A percentile compares a stretch with the other conserved stretches of the same genome.
Evolutionary conservation across 2,113 vertebrate species (phyloP).

Genomic region (Athene cunicularia): DNA sequence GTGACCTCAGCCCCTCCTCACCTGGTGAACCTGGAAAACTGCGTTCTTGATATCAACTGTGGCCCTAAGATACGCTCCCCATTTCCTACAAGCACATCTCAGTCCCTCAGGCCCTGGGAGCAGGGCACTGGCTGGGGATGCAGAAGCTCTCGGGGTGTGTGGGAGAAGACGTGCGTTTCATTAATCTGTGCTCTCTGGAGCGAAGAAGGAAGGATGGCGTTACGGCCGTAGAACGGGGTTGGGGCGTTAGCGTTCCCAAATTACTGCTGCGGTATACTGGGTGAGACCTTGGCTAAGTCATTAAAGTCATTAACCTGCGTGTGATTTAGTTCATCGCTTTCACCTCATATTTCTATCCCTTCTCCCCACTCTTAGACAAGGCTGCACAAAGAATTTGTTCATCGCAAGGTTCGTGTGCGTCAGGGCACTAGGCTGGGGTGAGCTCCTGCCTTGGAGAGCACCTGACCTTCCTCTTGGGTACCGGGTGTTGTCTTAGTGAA

Average conservation of each 20-base stretch:
- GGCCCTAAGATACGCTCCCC: neutral
- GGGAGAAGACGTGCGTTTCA: neutral
- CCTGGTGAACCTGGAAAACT: rapidly evolving
- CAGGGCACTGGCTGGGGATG: neutral
- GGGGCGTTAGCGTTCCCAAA: neutral
- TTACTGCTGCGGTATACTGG: neutral
- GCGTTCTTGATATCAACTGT: neutral
- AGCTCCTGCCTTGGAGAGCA: neutral
- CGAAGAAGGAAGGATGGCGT: neutral
- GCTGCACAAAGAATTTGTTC: neutral
- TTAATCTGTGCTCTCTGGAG: neutral
- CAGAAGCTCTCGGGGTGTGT: neutral
- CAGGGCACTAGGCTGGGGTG: neutral
- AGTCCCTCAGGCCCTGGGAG: neutral
- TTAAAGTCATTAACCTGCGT: neutral
- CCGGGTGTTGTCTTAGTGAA: rapidly evolving
- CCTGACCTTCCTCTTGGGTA: neutral
- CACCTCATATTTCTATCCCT: neutral
- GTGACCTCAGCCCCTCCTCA: neutral
- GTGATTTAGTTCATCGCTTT: neutral
- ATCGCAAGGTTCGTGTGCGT: rapidly evolving
- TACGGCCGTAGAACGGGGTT: neutral
- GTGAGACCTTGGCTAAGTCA: neutral
- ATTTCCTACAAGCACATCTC: rapidly evolving
- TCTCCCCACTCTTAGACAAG: neutral